Conservation (phyloP, 2,113 vertebrate genomes). For the Polypterus bichir region DNA sequence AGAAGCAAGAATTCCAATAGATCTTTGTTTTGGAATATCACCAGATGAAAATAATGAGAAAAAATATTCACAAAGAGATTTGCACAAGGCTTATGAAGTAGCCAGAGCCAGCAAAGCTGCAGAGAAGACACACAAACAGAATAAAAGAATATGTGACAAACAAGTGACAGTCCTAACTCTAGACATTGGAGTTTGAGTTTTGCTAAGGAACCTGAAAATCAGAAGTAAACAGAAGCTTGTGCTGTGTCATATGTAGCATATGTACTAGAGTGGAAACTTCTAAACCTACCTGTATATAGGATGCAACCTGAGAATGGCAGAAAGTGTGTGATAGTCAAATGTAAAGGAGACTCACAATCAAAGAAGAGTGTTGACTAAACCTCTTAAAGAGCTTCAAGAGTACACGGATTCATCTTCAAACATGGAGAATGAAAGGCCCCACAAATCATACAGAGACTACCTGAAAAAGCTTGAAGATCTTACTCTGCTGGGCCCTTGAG, state of each 20-base stretch:
- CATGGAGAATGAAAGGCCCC: too few species aligned
- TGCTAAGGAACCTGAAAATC: slow-evolving; percentile 10
- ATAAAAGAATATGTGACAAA: slow-evolving; percentile 12
- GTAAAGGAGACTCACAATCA: neutral
- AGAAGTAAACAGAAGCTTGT: slow-evolving; percentile 15
- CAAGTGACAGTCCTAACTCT: slow-evolving; percentile 7
- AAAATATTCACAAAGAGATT: neutral
- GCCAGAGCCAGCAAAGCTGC: slow-evolving; percentile 1
- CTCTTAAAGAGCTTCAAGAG: too few species aligned
- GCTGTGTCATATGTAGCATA: slow-evolving; percentile 5
- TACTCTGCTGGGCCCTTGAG: too few species aligned
- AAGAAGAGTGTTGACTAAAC: too few species aligned
- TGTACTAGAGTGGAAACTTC: slow-evolving; percentile 6
- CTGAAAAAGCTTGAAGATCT: too few species aligned
- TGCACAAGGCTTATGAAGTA: slow-evolving; percentile 11
- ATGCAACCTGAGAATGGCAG: too few species aligned
- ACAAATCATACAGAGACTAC: too few species aligned
- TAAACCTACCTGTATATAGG: slow-evolving; percentile 12
- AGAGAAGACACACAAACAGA: slow-evolving; percentile 7
- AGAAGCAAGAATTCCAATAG: too few species aligned
- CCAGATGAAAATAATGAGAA: too few species aligned
- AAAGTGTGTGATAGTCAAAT: slow-evolving; percentile 1
- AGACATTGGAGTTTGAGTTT: slow-evolving; percentile 10
- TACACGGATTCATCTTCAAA: too few species aligned
- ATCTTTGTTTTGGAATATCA: too few species aligned